Base-by-base conservation (phyloP, 2,888 invertebrate genomes). In the Drosophila diplacantha region DNA sequence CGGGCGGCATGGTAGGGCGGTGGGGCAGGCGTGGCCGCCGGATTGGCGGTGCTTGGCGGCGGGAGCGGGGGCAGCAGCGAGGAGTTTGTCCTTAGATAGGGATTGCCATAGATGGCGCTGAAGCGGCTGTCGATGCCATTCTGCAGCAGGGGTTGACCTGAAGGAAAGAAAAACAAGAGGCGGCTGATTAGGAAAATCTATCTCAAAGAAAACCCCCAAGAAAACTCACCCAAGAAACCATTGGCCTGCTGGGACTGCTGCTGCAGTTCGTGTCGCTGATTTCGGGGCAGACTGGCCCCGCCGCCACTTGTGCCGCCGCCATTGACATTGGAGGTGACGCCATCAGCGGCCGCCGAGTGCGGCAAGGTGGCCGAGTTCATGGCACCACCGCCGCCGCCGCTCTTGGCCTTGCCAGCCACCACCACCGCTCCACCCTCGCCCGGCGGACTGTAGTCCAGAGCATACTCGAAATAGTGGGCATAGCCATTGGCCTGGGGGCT, bases 91-190 rank as follows among this genome's bases (percentile, higher is more conserved):
- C 96, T 90, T 71, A 96, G 89, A 88, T 96, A 96, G 2, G 96
- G 96, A 88, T 96, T 96, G 58, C 95, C 95, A 84, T 96, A 96
- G 8, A 95, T 93, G 35, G 96, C 96, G 51, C 95, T 95, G 87
- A 94, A 96, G 71, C 96, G 90, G 46, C 87, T 86, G 46, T 87
- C 87, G 63, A 87, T 87, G 68, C 88, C 88, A 65, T 88, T 88
- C 73, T 88, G 88, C 49, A 88, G 80, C 57, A 89, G 77, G 32
- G 87, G 85, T 85, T 88, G 88, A 58, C 87, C 88, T 88, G 53
- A 46, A 55, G 3, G 4, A 14, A 20, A n/a, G 6, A 6, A 22
- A n/a, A n/a, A n/a, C n/a, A n/a, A n/a, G n/a, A n/a, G n/a, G n/a
- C n/a, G n/a, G n/a, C 2, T 2, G 5, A 29, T 29, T 12, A 12